Evolutionary conservation across 2,113 vertebrate genomes (phyloP).

Genomic region (Origma solitaria): DNA sequence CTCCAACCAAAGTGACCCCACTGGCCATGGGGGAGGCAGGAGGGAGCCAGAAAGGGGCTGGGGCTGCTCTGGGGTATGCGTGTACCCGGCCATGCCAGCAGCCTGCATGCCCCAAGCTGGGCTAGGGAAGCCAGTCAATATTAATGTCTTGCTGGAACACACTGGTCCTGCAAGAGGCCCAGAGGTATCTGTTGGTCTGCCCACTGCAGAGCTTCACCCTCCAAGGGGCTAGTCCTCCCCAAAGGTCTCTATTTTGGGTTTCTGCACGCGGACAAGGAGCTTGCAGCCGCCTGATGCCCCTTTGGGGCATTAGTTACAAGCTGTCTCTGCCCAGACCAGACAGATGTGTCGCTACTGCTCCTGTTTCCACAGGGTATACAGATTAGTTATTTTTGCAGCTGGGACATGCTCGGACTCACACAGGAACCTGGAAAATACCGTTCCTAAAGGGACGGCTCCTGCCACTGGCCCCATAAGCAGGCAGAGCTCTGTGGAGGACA

Average conservation of each 20-base stretch:
- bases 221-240: not conserved
- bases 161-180: not conserved
- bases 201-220: not conserved
- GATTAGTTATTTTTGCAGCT: conserved; percentile 45
- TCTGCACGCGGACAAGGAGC: not conserved
- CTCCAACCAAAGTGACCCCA: conserved; percentile 58
- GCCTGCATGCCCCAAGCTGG: not conserved
- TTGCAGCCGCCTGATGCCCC: not conserved
- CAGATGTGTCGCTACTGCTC: conserved; percentile 53
- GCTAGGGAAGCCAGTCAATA: not conserved
- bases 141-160: not conserved
- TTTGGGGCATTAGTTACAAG: conserved; percentile 1
- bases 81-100: not conserved
- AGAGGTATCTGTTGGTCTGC: not conserved
- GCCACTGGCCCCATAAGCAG: not conserved
- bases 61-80: not conserved
- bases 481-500: not conserved
- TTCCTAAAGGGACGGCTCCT: not conserved
- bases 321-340: conserved; percentile 18
- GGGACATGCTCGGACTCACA: conserved; percentile 38
- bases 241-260: not conserved
- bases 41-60: not conserved
- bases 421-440: conserved; percentile 44
- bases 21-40: not conserved
- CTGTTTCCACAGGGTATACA: not conserved